These are phyloP conservation scores for Sebastes fasciatus DNA, from an alignment of 2,113 vertebrate genomes.

Conservation along the genomic window DNA sequence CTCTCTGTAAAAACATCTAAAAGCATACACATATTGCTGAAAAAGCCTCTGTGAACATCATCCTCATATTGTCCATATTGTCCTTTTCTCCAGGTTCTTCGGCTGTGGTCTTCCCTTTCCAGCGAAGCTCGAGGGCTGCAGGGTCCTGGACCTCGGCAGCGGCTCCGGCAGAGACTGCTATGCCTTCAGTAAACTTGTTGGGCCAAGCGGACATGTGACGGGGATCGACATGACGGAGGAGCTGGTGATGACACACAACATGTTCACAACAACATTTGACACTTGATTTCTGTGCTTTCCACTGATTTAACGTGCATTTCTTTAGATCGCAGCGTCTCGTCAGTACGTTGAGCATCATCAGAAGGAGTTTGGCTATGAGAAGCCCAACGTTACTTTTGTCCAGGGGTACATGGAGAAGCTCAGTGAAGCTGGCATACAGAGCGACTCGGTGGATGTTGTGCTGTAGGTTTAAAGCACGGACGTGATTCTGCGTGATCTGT, in stretches of 20 bases:
- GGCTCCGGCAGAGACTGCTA: constrained; percentile 89
- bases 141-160: constrained; percentile 89
- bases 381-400: constrained; percentile 75
- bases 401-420: constrained; percentile 84
- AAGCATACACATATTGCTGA: neutral
- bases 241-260: constrained; percentile 78
- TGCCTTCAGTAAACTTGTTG: constrained; percentile 88
- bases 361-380: constrained; percentile 75
- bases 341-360: constrained; percentile 81
- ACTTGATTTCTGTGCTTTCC: neutral
- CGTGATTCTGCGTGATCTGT: neutral
- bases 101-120: constrained; percentile 90
- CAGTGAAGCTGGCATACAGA: constrained; percentile 74
- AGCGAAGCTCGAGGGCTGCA: constrained; percentile 82
- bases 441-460: constrained; percentile 74
- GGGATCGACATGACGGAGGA: constrained; percentile 89
- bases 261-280: no score
- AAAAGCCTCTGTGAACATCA: neutral
- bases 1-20: neutral
- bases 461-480: constrained; percentile 65
- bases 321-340: constrained; percentile 67
- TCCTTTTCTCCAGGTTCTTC: constrained; percentile 83
- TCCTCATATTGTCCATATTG: no score
- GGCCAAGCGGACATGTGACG: constrained; percentile 83
- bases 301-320: neutral